phyloP scores from a whole-genome alignment of 2,797 vertebrate genomes.

The Falco cherrug region DNA sequence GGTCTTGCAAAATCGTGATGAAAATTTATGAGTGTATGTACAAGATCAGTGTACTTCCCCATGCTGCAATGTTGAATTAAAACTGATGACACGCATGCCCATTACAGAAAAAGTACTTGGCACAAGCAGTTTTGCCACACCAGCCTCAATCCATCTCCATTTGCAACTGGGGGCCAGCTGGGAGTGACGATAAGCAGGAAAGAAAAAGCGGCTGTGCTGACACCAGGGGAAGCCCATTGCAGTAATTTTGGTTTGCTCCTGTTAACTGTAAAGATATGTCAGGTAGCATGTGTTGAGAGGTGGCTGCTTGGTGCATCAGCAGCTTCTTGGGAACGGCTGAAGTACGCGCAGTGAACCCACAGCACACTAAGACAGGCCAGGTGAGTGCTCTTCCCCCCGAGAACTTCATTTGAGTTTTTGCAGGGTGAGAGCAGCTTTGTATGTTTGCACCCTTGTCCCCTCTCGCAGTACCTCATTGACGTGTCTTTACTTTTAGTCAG shows the following conservation, averaged over 20 bases:
- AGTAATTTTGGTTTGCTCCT: background rate
- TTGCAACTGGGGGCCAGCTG: background rate
- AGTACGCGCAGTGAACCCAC: accelerated
- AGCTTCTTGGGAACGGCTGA: background rate
- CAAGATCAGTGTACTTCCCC: background rate
- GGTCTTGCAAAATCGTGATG: background rate
- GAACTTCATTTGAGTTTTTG: background rate
- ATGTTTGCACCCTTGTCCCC: background rate
- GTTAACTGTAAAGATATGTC: accelerated
- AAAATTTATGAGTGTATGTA: background rate
- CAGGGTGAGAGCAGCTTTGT: background rate
- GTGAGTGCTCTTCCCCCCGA: background rate
- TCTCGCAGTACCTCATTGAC: background rate
- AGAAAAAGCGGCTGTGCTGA: background rate
- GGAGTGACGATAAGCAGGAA: background rate
- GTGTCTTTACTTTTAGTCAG: background rate
- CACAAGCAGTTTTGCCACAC: background rate
- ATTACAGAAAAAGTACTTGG: background rate
- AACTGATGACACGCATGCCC: background rate
- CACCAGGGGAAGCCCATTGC: background rate
- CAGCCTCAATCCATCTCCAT: background rate
- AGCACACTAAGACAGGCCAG: background rate
- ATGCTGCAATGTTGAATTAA: background rate
- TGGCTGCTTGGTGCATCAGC: background rate
- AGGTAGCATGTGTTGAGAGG: background rate